Evolutionary conservation across 2,888 invertebrate genomes (phyloP), one percentile per base, ranked within the genome.

Genomic region (Nemotelus pantherinus): DNA sequence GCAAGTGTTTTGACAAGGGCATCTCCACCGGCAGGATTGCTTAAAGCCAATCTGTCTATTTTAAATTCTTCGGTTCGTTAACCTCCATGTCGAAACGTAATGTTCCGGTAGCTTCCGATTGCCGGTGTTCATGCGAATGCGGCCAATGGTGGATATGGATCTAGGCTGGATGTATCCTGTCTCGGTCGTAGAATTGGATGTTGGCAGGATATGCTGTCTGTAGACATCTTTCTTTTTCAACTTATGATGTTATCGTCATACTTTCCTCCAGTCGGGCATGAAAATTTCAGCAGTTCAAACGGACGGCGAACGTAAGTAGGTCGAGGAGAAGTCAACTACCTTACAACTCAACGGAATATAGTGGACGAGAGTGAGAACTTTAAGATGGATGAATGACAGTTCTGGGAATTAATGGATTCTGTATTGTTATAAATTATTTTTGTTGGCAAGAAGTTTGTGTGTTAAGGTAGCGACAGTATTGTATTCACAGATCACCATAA

Each of bases 21-120:
- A 25, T 25, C 25, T 25, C 25, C 53, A 68, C 43, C 39, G 39
- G 41, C n/a, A n/a, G 57, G 43, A 47, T 44, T 72, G 7, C 10
- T 72, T 58, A 48, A 72, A 72, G 72, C 72, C 47, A 72, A 72
- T 25, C 25, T 25, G 25, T 72, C 45, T 72, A 72, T 72, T 72
- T 47, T 39, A 60, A 58, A 58, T 72, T 58, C 47, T n/a, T 72
- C 72, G 72, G 72, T 72, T 72, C 72, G 72, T 72, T 72, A 72
- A n/a, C 72, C 60, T 72, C 72, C 58, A 6, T 10, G 39, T 58
- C 43, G 44, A 72, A 72, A 25, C 25, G 25, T 25, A 25, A 25
- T 1, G 25, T 25, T 25, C 25, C 25, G 44, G 71, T 55, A 47
- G 47, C 9, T 45, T 65, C 47, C 44, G n/a, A 25, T 65, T 45